phyloP scores from a whole-genome alignment of 1,140 invertebrate species.

The Portunus trituberculatus region DNA sequence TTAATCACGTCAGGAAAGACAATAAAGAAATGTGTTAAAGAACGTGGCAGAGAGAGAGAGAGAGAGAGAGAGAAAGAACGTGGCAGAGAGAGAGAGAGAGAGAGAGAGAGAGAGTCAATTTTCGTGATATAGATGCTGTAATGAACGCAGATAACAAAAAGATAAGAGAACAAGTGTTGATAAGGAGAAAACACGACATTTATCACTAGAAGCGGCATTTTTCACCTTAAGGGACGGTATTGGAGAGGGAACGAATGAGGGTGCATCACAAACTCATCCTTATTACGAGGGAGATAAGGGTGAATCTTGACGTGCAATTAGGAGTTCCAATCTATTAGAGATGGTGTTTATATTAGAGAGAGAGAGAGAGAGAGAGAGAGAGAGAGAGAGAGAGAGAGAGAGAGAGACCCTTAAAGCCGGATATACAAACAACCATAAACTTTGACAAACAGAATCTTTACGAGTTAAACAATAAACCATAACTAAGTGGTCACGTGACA shows the following conservation, averaged over 20 bases:
- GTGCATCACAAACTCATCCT: background rate
- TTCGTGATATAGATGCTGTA: too few relatives aligned
- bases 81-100: too few relatives aligned
- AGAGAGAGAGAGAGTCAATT: too few relatives aligned
- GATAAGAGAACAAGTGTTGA: background rate
- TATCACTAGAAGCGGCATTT: background rate
- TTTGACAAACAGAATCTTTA: constrained; percentile 15
- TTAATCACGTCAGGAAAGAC: too few relatives aligned
- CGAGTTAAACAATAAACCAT: background rate
- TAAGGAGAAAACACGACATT: background rate
- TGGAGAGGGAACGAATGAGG: background rate
- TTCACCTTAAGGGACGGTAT: background rate
- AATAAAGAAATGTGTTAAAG: too few relatives aligned
- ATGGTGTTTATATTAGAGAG: background rate
- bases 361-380: too few relatives aligned
- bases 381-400: constrained; percentile 4
- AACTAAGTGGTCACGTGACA: background rate
- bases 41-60: too few relatives aligned
- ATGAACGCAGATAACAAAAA: background rate
- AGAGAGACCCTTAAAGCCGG: background rate
- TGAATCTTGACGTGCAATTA: background rate
- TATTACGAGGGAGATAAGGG: background rate
- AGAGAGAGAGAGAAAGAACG: too few relatives aligned
- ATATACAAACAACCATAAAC: background rate
- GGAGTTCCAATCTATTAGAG: background rate